Base-by-base conservation (phyloP, 2,797 vertebrate species). In the Crocodylus rhombifer region DNA sequence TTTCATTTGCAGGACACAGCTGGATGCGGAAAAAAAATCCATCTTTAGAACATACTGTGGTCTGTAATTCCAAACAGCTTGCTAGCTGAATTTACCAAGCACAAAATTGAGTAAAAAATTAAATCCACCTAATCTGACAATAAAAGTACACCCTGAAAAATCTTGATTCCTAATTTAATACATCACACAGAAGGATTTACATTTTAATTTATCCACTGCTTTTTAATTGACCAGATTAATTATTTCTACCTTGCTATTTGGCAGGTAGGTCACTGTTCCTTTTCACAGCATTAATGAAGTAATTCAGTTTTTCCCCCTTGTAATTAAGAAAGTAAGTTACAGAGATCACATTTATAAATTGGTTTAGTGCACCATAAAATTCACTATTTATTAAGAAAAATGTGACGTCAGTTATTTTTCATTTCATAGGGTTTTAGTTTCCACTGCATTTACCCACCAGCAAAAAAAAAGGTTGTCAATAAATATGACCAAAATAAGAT, bases 141-240 rank as follows among this genome's bases (percentile, higher is more conserved):
- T 90, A 95, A 96, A 92, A 93, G 95, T 5, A 1, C 15, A 0
- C 81, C 94, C 88, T 94, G 88, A 90, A 90, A 88, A 90, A 93
- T 95, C 25, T 20, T 64, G 86, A 91, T 95, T 89, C 87, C 87
- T 96, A 93, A 95, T 91, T 95, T 95, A 95, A 90, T 81, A 62
- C 63, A 85, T 82, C 92, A 89, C 95, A 79, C 89, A 90, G 94
- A 97, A 92, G 84, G 33, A 64, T 97, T 94, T 96, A 90, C 90
- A 90, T 97, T 97, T 98, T 97, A 97, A 98, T 98, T 97, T 95
- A 97, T 96, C 96, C 87, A 90, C 96, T 98, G 96, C 96, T 94
- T 98, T 98, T 96, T 97, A 98, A 98, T 97, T 98, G 97, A 96
- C 93, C 96, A 97, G 97, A 98, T 98, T 98, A 97, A 98, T 98